Evolutionary conservation across 2,113 vertebrate genomes (phyloP), one percentile per base, ranked within the genome.

Genomic region (Anthoscopus minutus): DNA sequence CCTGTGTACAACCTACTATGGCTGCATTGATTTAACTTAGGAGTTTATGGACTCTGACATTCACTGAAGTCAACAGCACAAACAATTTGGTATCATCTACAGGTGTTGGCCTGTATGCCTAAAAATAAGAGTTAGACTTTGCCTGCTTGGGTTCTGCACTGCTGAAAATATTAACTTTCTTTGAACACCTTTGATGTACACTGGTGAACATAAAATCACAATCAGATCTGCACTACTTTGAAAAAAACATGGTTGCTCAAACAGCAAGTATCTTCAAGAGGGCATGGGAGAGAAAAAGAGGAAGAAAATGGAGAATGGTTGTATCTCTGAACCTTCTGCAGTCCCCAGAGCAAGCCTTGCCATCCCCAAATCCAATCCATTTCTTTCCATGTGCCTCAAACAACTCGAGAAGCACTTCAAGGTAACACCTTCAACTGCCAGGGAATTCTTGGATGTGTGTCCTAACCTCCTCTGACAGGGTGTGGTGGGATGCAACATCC

Each of bases 11-110:
- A 48, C 42, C 33, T 60, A 28, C 64, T 31, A 28, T 16, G 20
- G 78, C 38, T 81, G 25, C 78, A 87, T 35, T 89, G 81, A 96
- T 87, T 92, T 89, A 65, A 87, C 85, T 88, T 44, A 53, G 42
- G 65, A 51, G 38, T 78, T 89, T 81, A 78, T 42, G 57, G 50
- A 67, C 65, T 81, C 65, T 54, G 33, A 37, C 33, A 74, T 67
- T 51, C 61, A 17, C 35, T 40, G 56, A 74, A 92, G 56, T 71
- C 74, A 71, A 85, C 3, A 74, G 33, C 47, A 21, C 11, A 40
- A 84, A 38, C 18, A 30, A 35, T 66, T 87, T 62, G 70, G 78
- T 58, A 89, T 47, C 79, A 89, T 33, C 73, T 30, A 44, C 27
- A 81, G 30, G 62, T 82, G 44, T 71, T 74, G 73, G 21, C 15